Percentiles rank a stretch among this genome's conserved stretches.
Conservation (phyloP, 2,113 vertebrate genomes). For the Platanista minor region DNA sequence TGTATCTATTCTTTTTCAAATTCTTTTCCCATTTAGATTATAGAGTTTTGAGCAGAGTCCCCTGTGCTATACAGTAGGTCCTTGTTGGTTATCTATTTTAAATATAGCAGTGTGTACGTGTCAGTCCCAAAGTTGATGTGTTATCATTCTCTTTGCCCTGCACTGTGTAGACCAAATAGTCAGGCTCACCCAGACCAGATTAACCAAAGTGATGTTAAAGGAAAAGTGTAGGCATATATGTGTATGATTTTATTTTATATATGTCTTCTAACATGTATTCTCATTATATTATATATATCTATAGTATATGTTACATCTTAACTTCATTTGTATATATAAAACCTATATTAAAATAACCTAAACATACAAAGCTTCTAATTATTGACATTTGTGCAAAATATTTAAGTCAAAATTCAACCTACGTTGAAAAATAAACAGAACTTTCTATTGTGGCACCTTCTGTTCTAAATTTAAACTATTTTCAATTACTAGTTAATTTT, state of each 20-base stretch:
- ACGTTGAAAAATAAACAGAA: neutral
- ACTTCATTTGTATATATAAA: neutral
- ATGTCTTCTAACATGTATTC: neutral
- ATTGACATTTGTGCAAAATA: neutral
- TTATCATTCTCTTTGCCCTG: neutral
- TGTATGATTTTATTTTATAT: neutral
- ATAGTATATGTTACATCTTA: neutral
- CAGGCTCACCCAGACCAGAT: neutral
- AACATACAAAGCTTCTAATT: neutral
- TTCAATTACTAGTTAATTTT: neutral
- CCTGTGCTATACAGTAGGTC: neutral
- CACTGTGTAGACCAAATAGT: neutral
- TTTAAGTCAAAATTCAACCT: neutral
- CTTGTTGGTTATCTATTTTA: neutral
- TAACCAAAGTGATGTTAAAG: neutral
- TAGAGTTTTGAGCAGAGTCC: neutral
- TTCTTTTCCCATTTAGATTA: neutral
- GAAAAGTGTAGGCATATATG: neutral
- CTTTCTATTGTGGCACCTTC: neutral
- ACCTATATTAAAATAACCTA: neutral
- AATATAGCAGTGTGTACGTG: neutral
- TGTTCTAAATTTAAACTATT: neutral
- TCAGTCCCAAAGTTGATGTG: neutral
- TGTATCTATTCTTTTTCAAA: neutral
- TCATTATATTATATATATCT: neutral